Evolutionary conservation across 1,140 invertebrate genomes (phyloP), one percentile per base, ranked within the genome.

Genomic region (Drosophila repletoides): DNA sequence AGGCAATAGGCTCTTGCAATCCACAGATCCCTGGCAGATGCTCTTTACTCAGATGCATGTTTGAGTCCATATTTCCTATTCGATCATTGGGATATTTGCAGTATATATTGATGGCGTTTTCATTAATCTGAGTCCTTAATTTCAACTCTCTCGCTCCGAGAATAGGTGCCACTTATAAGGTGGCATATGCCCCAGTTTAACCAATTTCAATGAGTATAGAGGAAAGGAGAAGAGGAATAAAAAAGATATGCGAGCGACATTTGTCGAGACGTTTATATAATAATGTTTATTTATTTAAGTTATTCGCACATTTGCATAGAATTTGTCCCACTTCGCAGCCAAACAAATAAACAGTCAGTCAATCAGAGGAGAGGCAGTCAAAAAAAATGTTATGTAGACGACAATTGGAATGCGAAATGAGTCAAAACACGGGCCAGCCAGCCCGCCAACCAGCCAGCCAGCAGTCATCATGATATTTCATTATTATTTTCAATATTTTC

Each of bases 251-350:
- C 24, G 17, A 26, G 49, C 51, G 61, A 56, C 67, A 72, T 40
- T 72, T 61, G 70, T 56, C 63, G 43, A 55, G 64, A 72, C 72
- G 55, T 81, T 80, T 86, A 81, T 87, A 86, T 86, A 87, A 86
- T 86, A 86, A 69, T 86, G 75, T 86, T 86, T 86, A 84, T 86
- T 86, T 84, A 84, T 84, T 72, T 69, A 59, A 63, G 56, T 68
- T 51, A 36, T 58, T 48, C 34, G 43, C 65, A 67, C 43, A 65
- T 75, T 76, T 71, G 80, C 75, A 80, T 80, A 79, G 68, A 86
- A 86, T 86, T 86, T 86, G 80, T 72, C 81, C 80, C 80, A 86
- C 81, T 87, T 86, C 67, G 76, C 43, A 26, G 51, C 75, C 61
- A 84, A 75, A 56, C 51, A 69, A 66, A 59, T 51, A 59, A 77